phyloP scores from a whole-genome alignment of 2,797 vertebrate species.

The Triplophysa bombifrons region DNA sequence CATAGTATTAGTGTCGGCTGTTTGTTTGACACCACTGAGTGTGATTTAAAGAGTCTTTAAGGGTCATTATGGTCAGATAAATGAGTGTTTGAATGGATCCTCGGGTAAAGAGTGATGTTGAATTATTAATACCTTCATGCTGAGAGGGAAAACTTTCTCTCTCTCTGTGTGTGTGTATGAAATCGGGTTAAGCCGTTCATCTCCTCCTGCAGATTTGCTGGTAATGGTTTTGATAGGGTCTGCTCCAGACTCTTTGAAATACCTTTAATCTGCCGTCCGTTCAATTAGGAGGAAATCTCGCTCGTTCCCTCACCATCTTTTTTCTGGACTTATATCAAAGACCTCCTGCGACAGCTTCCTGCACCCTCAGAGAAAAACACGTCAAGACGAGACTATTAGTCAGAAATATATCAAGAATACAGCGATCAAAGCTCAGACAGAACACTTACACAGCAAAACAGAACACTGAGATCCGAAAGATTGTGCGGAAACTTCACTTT shows the following conservation, averaged over 20 bases:
- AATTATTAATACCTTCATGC: conserved; percentile 54
- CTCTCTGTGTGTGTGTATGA: conserved; percentile 1
- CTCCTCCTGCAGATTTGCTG: conserved; percentile 29
- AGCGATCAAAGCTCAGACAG: conserved; percentile 34
- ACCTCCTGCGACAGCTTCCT: conserved; percentile 4
- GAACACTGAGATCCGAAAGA: conserved; percentile 2
- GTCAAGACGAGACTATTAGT: conserved; percentile 37
- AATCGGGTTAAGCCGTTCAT: conserved; percentile 28
- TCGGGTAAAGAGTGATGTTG: conserved; percentile 43
- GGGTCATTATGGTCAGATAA: conserved; percentile 20
- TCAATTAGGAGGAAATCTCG: conserved; percentile 44
- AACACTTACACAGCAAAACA: conserved; percentile 22
- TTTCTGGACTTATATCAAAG: conserved; percentile 38
- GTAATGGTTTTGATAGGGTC: conserved; percentile 38
- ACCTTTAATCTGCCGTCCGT: conserved; percentile 51
- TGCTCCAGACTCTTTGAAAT: conserved; percentile 40
- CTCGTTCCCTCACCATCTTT: conserved; percentile 13
- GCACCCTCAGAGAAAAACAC: conserved; percentile 23
- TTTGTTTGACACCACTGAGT: neutral
- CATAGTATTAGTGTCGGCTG: neutral
- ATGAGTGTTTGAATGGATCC: conserved; percentile 10
- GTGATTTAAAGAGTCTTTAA: neutral
- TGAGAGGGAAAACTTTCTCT: conserved; percentile 28
- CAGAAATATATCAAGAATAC: conserved; percentile 28
- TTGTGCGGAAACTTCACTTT: neutral